These are phyloP conservation scores for Varanus salvator DNA, from an alignment of 2,113 vertebrate genomes.

Conservation along the genomic window DNA sequence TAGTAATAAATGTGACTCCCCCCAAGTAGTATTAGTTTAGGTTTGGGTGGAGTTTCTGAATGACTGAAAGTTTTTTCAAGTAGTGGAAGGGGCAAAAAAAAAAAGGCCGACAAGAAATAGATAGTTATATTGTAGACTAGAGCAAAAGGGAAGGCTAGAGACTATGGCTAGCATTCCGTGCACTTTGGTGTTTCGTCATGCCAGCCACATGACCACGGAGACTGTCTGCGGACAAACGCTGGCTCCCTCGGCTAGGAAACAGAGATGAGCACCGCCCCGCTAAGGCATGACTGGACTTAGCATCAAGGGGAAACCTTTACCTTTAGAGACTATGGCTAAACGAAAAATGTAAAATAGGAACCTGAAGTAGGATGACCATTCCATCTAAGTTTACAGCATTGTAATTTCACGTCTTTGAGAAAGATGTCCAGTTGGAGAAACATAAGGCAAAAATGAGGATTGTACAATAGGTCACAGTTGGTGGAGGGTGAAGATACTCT, in stretches of 20 bases:
- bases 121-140: not conserved
- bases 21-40: not conserved
- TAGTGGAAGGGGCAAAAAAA: too few relatives aligned
- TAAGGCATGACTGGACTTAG: too few relatives aligned
- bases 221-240: too few relatives aligned
- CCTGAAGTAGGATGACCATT: not conserved
- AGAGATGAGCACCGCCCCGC: too few relatives aligned
- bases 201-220: too few relatives aligned
- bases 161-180: not conserved
- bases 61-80: not conserved
- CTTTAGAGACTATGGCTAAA: not conserved
- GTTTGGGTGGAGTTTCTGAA: not conserved
- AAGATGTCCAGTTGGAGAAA: not conserved
- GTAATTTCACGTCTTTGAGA: not conserved
- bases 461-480: not conserved
- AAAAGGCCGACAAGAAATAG: not conserved
- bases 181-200: too few relatives aligned
- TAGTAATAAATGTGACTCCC: not conserved
- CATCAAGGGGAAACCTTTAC: too few relatives aligned
- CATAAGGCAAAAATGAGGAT: not conserved
- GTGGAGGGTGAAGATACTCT: not conserved
- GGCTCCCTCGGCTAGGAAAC: too few relatives aligned
- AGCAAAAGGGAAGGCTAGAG: not conserved
- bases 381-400: not conserved
- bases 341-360: not conserved